Conservation (phyloP, 1,140 invertebrate genomes). For the Ectropis grisescens region DNA sequence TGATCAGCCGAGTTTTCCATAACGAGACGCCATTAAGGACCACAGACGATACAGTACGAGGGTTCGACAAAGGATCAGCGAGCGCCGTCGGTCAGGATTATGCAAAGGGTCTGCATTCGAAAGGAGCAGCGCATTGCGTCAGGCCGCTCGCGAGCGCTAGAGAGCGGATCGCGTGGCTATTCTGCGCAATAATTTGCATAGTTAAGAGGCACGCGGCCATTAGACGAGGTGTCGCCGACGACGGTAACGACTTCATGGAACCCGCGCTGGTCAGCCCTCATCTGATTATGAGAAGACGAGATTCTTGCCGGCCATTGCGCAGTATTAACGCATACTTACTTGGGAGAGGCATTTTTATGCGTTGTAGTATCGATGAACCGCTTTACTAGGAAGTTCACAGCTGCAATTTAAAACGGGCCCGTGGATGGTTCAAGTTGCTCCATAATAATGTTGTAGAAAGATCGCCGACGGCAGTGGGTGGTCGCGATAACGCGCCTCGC, state of each 20-base stretch:
- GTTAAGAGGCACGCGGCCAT: slow-evolving; percentile 21
- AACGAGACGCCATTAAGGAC: slow-evolving; percentile 18
- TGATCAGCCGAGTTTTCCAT: slow-evolving; percentile 18
- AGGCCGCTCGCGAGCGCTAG: too few relatives aligned
- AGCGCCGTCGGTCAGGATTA: slow-evolving; percentile 10
- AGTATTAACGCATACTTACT: slow-evolving; percentile 1
- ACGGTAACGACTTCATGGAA: slow-evolving; percentile 33
- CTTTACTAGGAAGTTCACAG: slow-evolving; percentile 12
- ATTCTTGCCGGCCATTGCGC: slow-evolving; percentile 6
- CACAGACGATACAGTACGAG: too few relatives aligned
- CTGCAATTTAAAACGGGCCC: too few relatives aligned
- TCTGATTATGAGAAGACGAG: slow-evolving; percentile 17
- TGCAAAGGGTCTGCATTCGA: slow-evolving; percentile 9
- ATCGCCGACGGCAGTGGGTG: slow-evolving; percentile 18
- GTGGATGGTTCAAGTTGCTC: slow-evolving; percentile 3
- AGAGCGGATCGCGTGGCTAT: too few relatives aligned
- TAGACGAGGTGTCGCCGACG: slow-evolving; percentile 28
- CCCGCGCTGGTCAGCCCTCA: slow-evolving; percentile 7
- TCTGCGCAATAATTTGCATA: slow-evolving; percentile 25
- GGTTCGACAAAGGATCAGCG: slow-evolving; percentile 12
- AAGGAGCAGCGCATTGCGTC: too few relatives aligned
- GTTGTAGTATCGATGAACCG: slow-evolving; percentile 10
- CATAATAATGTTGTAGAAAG: slow-evolving; percentile 24
- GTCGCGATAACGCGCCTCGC: slow-evolving; percentile 24
- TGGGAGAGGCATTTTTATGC: slow-evolving; percentile 16